Evolutionary conservation across 1,140 invertebrate species (phyloP), one percentile per base, ranked within the genome.

Genomic region (Akabosia matsudoensis): DNA sequence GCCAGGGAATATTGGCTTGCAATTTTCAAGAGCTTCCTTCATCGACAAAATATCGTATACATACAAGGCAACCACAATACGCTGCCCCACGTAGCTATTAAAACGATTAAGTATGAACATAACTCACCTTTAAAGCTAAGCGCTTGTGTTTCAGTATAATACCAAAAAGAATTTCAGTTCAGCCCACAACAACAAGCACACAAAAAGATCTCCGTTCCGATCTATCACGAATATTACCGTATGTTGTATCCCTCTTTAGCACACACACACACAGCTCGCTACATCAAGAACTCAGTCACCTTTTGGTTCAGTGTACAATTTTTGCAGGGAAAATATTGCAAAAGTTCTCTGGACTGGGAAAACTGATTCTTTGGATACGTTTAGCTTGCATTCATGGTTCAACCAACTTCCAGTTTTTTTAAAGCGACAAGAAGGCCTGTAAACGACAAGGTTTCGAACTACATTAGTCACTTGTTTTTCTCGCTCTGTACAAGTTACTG

Each of bases 351-450:
- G 4, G 13, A 22, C 54, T 61, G 7, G 54, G 24, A 22, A 22
- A 61, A 61, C 24, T 22, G 24, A 7, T 61, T n/a, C 24, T 61
- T 61, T 22, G 4, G 13, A 61, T 24, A 24, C 24, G 24, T n/a
- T 14, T 61, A 61, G 7, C 14, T 22, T 10, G 24, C 14, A n/a
- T n/a, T n/a, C n/a, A n/a, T 45, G 37, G 37, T 10, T 4, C 54
- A 13, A 56, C 7, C 54, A 56, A 56, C 26, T 67, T 67, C 61
- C 61, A 67, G 61, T 67, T 67, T 28, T 28, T 4, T 67, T 10
- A 67, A 67, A 67, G 61, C 61, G 61, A 67, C 61, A 67, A n/a
- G 61, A 67, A 67, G 61, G 61, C 61, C 61, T 28, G 61, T 67
- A 67, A 67, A 67, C 61, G 61, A 67, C 61, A 31, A 67, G 13